phyloP scores from a whole-genome alignment of 2,113 vertebrate genomes.

The Tachysurus fulvidraco region DNA sequence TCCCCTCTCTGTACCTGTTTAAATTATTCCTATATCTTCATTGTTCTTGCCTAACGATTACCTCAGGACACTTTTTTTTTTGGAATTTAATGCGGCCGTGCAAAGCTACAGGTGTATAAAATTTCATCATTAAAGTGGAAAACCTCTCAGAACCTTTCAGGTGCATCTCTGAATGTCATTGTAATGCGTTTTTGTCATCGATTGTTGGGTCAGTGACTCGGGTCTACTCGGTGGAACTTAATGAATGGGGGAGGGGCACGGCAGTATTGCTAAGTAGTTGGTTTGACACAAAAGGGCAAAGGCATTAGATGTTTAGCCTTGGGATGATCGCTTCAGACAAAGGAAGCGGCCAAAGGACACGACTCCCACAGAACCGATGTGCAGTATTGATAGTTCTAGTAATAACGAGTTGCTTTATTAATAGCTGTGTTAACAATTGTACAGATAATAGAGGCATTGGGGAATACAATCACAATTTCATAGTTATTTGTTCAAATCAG shows the following conservation, averaged over 20 bases:
- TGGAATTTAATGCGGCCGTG: slow-evolving; percentile 26
- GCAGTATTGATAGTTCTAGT: not conserved
- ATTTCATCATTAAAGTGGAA: slow-evolving; percentile 14
- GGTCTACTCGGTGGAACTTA: slow-evolving; percentile 26
- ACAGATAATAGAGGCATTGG: not conserved
- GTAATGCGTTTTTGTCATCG: not conserved
- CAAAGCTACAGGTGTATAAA: slow-evolving; percentile 34
- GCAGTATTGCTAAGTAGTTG: slow-evolving; percentile 58
- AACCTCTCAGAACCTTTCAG: not conserved
- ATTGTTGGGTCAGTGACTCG: slow-evolving; percentile 39
- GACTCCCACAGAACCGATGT: not conserved
- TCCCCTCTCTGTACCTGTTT: slow-evolving; percentile 14
- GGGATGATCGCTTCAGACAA: slow-evolving; percentile 53
- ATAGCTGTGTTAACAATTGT: not conserved
- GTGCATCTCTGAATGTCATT: slow-evolving; percentile 24
- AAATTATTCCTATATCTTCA: not conserved
- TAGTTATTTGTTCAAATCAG: not conserved
- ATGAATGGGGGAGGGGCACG: slow-evolving; percentile 41
- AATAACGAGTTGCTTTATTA: not conserved
- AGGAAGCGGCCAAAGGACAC: slow-evolving; percentile 41
- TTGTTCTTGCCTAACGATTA: slow-evolving; percentile 31
- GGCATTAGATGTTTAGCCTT: slow-evolving; percentile 61
- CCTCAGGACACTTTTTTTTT: slow-evolving; percentile 11
- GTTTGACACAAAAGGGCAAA: slow-evolving; percentile 69
- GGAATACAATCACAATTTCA: not conserved